Base-by-base conservation (phyloP, 2,797 vertebrate genomes). In the Platyrinchus mystaceus region DNA sequence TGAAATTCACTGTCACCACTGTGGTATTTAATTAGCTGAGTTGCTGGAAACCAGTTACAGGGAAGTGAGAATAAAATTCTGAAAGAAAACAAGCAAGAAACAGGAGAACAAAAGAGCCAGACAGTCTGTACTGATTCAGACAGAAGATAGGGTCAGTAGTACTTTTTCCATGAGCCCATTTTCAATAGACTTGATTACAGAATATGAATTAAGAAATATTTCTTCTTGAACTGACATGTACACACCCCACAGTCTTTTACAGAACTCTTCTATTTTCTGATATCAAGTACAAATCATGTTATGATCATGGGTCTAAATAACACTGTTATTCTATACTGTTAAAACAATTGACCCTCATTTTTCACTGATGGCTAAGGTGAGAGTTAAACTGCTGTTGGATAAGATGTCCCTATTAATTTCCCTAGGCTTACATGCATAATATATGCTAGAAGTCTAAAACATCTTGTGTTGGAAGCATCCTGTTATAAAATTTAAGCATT, bases 11-110 rank as follows among this genome's bases (percentile, higher is more conserved):
- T 95, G 96, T 97, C 96, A 97, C 95, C 86, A 46, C 93, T 96
- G 86, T 95, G 96, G 96, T 95, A 97, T 97, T 98, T 97, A 97
- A 97, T 98, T 97, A 97, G 95, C 94, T 95, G 94, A 91, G 94
- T 97, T 96, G 62, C 78, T 97, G 95, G 97, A 96, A 97, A 93
- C 84, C 20, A 13, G 66, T 88, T 96, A 71, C 58, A 91, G 80
- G 75, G 78, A 96, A 95, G 89, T 49, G 74, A 91, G 93, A 90
- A 77, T 81, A 92, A 95, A 87, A 95, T 83, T 82, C 87, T 79
- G 70, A 82, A 90, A 49, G 56, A n/a, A 89, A 82, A 41, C 5
- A 87, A 66, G 55, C 8, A 80, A 96, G 63, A 90, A 90, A 81
- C 41, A 87, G 83, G 82, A 92, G 83, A 89, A 77, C 76, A 91